A percentile compares a stretch with the other conserved stretches of the same genome.
Evolutionary conservation across 2,888 invertebrate genomes (phyloP).

Genomic region (Acanthosoma haemorrhoidale): DNA sequence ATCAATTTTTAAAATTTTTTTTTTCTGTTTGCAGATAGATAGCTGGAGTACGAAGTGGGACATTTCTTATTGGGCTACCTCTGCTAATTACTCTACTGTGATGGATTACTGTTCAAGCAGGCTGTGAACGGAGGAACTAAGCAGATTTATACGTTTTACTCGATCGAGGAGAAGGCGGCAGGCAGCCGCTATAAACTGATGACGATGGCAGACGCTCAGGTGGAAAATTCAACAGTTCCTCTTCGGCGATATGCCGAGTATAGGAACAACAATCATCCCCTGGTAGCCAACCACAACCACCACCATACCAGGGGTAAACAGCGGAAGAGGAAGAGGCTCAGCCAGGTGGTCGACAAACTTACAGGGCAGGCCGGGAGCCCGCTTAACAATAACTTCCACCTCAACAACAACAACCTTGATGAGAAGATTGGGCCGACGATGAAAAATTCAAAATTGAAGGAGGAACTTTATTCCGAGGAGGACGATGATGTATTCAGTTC

Average conservation of each 20-base stretch:
- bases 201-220: slow-evolving; percentile 62
- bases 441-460: slow-evolving; percentile 43
- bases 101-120: background rate
- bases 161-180: slow-evolving; percentile 21
- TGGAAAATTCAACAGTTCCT: slow-evolving; percentile 39
- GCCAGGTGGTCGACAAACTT: slow-evolving; percentile 73
- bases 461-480: slow-evolving; percentile 46
- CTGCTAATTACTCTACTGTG: background rate
- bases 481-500: slow-evolving; percentile 57
- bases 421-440: slow-evolving; percentile 42
- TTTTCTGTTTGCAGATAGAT: background rate
- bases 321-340: slow-evolving; percentile 71
- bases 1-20: too few species aligned
- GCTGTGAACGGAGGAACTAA: background rate
- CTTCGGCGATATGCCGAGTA: slow-evolving; percentile 39
- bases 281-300: slow-evolving; percentile 57
- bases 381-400: slow-evolving; percentile 51
- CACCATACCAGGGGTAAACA: slow-evolving; percentile 58
- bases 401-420: slow-evolving; percentile 47
- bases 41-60: background rate
- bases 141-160: background rate
- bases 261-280: slow-evolving; percentile 58
- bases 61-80: background rate
- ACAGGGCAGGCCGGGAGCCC: slow-evolving; percentile 47
- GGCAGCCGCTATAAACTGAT: slow-evolving; percentile 31